Base-by-base conservation (phyloP, 2,113 vertebrate species). In the Siphamia tubifer region DNA sequence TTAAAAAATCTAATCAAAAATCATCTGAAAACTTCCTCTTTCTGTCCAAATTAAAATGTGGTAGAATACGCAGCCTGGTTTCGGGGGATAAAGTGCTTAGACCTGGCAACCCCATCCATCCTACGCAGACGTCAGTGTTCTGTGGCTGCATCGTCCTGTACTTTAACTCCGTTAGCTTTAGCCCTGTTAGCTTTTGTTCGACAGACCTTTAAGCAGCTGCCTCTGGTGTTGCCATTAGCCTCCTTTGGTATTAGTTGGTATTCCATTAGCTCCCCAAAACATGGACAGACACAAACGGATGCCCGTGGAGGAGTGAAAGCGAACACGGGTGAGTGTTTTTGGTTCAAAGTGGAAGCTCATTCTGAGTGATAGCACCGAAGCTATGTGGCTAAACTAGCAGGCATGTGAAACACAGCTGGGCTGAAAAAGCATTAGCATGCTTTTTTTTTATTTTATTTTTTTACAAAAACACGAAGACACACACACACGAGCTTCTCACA, bases 61-160 rank as follows among this genome's bases (percentile, higher is more conserved):
- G n/a, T n/a, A n/a, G n/a, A n/a, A n/a, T n/a, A n/a, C 28, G 28
- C 10, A 7, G 28, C 28, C 28, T 30, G 1, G 0, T 64, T 30
- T 12, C 4, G 28, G 25, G 13, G 63, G 49, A 48, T 24, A 8
- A 2, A 0, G 2, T 5, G 9, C 5, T 0, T 4, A 15, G 35
- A 73, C 57, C 53, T 87, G 87, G 85, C 87, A 52, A 10, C 61
- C 68, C 25, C 0, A 13, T 10, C 25, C 0, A 13, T 10, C 2
- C 0, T 19, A 39, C 44, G 38, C 28, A 79, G 58, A 79, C 86
- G 83, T 89, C 85, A 90, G 77, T 61, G 64, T 56, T 87, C 75
- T 86, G 81, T 82, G 63, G 81, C 77, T 71, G 56, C 11, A 35
- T 15, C 35, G 40, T 66, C 44, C 30, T 30, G n/a, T n/a, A n/a